Evolutionary conservation across 2,888 invertebrate genomes (phyloP), one percentile per base, ranked within the genome.

Genomic region (Dorcus parallelipipedus): DNA sequence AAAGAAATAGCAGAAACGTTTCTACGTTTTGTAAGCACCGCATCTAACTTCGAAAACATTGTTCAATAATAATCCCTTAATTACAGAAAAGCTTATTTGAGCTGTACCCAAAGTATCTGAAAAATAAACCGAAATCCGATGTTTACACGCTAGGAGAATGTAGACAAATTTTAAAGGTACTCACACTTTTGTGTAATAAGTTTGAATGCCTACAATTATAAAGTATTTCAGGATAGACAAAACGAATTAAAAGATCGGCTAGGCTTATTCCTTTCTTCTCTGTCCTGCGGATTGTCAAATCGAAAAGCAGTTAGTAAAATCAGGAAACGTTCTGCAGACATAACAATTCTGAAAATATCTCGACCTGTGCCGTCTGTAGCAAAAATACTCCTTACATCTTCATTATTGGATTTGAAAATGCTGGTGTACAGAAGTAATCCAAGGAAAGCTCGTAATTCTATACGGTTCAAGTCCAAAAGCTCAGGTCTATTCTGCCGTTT

Each of bases 181-280:
- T 41, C 2, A 10, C 41, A 41, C 14, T 1, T 14, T 14, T 14
- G 14, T 14, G 14, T 14, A 42, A 14, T 6, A 10, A 9, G 42
- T 42, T 17, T 17, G 1, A 42, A 42, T 8, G 10, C 2, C 14
- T 33, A 4, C 4, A 33, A 20, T 49, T 56, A 48, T 51, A 9
- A 48, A 52, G 53, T 54, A 56, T 68, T 69, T 53, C 52, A 76
- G 75, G 78, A 79, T 64, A 76, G 80, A 43, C 80, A 82, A 56
- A 78, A 77, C 45, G 75, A 77, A 61, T 64, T 79, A 41, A 62
- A 67, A n/a, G 75, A 77, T 63, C 68, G 69, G 43, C 60, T 77
- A 17, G 72, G 72, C 52, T 64, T 77, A 39, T n/a, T n/a, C n/a
- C n/a, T n/a, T n/a, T n/a, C n/a, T n/a, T n/a, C n/a, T n/a, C n/a